These are phyloP conservation scores for Hyla sarda DNA, from an alignment of 2,113 vertebrate species.

Conservation along the genomic window DNA sequence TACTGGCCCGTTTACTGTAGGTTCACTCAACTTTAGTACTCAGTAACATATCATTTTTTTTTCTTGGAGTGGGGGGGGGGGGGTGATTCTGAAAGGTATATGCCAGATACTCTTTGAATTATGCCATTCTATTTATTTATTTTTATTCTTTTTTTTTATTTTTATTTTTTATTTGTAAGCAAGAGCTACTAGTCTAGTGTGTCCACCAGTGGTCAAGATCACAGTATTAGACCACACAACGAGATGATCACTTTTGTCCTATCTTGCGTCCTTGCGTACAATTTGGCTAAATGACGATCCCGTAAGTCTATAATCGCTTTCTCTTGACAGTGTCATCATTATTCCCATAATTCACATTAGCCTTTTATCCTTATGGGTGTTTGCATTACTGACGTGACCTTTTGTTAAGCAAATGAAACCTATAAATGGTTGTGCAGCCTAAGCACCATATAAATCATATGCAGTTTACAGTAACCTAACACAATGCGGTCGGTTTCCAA, in stretches of 20 bases:
- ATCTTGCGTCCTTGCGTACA: not conserved
- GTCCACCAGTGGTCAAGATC: no score
- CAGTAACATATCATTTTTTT: no score
- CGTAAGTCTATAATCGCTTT: slow-evolving; percentile 29
- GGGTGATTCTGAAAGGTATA: no score
- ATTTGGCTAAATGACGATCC: not conserved
- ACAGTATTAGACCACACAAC: not conserved
- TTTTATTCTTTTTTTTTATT: no score
- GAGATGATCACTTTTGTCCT: no score
- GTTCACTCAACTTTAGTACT: no score
- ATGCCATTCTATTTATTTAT: no score
- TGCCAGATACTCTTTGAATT: no score
- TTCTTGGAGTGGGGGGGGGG: no score
- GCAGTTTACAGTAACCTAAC: not conserved
- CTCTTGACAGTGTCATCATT: slow-evolving; percentile 16
- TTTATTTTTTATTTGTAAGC: no score
- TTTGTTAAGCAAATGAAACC: slow-evolving; percentile 15
- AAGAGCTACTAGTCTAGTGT: no score
- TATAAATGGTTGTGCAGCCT: slow-evolving; percentile 19
- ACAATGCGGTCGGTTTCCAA: not conserved
- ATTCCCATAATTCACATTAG: slow-evolving; percentile 41
- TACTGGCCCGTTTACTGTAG: no score
- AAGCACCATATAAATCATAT: slow-evolving; percentile 6
- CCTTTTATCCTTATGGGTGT: slow-evolving; percentile 14
- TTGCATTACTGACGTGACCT: slow-evolving; percentile 32